Evolutionary conservation across 2,797 vertebrate species (phyloP).

Genomic region (Poeciliopsis turneri): DNA sequence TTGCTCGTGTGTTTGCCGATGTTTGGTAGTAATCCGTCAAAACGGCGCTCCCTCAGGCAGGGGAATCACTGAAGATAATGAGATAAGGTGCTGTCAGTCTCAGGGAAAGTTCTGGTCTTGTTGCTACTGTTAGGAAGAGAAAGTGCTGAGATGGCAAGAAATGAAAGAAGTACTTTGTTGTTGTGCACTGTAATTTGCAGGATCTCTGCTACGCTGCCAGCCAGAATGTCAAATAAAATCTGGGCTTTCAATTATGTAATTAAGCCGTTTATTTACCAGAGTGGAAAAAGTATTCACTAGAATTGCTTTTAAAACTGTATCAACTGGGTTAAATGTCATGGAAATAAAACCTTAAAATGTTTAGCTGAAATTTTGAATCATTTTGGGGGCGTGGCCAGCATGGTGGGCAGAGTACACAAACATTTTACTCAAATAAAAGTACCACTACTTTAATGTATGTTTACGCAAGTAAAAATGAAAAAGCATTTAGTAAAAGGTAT

Average conservation of each 20-base stretch:
- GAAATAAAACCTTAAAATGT: too few relatives aligned
- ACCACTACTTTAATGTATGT: too few relatives aligned
- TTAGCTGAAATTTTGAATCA: too few relatives aligned
- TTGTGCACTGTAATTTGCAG: background rate
- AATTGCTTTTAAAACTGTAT: too few relatives aligned
- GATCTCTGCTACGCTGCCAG: background rate
- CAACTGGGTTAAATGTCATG: too few relatives aligned
- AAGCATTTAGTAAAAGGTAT: too few relatives aligned
- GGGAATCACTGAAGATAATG: background rate
- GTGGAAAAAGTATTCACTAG: background rate
- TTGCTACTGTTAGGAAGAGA: background rate
- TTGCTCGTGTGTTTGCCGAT: background rate
- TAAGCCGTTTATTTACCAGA: background rate
- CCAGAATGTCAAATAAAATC: background rate
- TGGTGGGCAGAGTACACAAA: too few relatives aligned
- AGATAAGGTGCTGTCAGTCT: constrained; percentile 2
- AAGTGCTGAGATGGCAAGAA: background rate
- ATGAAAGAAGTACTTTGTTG: background rate
- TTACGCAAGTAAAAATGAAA: too few relatives aligned
- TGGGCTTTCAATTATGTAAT: background rate
- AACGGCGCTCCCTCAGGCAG: background rate
- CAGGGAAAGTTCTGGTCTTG: background rate
- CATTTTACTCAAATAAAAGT: too few relatives aligned
- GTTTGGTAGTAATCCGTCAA: background rate
- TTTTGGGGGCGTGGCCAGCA: too few relatives aligned